Percentiles rank a stretch among this genome's conserved stretches.
phyloP scores from a whole-genome alignment of 1,140 invertebrate species.

The Adelges cooleyi region DNA sequence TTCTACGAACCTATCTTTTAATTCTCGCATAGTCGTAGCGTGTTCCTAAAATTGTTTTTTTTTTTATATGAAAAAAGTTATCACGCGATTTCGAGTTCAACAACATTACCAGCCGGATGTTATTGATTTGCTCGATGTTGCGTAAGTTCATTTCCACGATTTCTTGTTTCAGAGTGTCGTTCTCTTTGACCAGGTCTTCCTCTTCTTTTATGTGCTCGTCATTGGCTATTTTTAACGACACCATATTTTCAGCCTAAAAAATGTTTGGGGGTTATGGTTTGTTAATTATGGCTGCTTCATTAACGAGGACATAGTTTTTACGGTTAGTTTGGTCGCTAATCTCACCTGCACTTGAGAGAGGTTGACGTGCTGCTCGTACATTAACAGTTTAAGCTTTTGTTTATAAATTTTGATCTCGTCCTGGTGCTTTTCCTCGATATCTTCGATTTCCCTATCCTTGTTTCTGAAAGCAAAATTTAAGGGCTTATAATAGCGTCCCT shows the following conservation, averaged over 20 bases:
- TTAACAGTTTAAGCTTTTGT: constrained; percentile 83
- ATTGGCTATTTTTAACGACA: constrained; percentile 59
- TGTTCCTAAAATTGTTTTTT: constrained; percentile 38
- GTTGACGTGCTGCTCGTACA: constrained; percentile 81
- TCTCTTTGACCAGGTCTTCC: constrained; percentile 63
- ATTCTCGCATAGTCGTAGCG: constrained; percentile 51
- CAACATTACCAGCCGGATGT: constrained; percentile 47
- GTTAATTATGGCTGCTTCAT: background rate
- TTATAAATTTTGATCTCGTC: constrained; percentile 76
- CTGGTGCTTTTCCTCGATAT: constrained; percentile 73
- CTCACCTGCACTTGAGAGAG: constrained; percentile 56
- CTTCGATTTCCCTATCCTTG: constrained; percentile 79
- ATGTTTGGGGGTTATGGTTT: background rate
- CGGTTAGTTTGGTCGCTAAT: too few species aligned
- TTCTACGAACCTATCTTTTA: constrained; percentile 58
- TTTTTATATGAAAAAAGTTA: too few species aligned
- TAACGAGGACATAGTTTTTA: background rate
- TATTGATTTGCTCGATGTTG: constrained; percentile 52
- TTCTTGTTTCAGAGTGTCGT: constrained; percentile 57
- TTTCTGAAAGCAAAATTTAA: constrained; percentile 42
- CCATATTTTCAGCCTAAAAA: constrained; percentile 53
- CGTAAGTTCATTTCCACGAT: constrained; percentile 59
- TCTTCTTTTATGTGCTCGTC: constrained; percentile 64
- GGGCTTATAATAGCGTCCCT: too few species aligned
- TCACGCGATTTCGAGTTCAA: too few species aligned